A percentile compares a stretch with the other conserved stretches of the same genome.
Conservation (phyloP, 2,113 vertebrate genomes). For the Pagrus major region DNA sequence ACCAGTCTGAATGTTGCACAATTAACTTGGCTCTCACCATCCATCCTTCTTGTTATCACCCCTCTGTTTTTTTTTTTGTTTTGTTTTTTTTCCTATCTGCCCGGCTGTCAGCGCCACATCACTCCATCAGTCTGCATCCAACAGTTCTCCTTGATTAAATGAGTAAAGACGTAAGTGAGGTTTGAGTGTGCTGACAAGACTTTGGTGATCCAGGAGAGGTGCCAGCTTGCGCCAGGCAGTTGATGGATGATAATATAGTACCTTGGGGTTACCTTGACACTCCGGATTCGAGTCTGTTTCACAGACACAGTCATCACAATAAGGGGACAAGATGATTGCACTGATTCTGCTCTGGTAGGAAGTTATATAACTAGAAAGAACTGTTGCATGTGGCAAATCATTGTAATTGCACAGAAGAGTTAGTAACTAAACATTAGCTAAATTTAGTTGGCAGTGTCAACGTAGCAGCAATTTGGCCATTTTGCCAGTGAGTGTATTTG, state of each 20-base stretch:
- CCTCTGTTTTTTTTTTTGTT: background rate
- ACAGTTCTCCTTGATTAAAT: conserved; percentile 16
- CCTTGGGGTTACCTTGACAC: conserved; percentile 23
- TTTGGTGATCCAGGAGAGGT: conserved; percentile 30
- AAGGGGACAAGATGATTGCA: background rate
- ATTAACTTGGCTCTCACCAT: background rate
- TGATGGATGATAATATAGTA: conserved; percentile 22
- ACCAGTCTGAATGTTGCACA: background rate
- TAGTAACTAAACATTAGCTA: background rate
- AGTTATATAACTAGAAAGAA: background rate
- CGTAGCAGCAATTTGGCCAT: background rate
- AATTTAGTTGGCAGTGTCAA: background rate
- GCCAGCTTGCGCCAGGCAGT: conserved; percentile 15
- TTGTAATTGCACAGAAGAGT: background rate
- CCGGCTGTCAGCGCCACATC: conserved; percentile 1
- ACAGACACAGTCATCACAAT: background rate
- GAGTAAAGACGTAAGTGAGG: conserved; percentile 20
- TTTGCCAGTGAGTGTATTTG: background rate
- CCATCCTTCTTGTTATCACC: background rate
- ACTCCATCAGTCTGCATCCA: conserved; percentile 1
- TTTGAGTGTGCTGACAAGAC: conserved; percentile 25
- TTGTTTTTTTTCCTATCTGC: conserved; percentile 16
- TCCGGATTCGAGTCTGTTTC: background rate
- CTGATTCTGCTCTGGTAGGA: background rate
- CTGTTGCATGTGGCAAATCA: background rate